These are phyloP conservation scores for Papilio machaon DNA, from an alignment of 1,140 invertebrate species.

Conservation along the genomic window DNA sequence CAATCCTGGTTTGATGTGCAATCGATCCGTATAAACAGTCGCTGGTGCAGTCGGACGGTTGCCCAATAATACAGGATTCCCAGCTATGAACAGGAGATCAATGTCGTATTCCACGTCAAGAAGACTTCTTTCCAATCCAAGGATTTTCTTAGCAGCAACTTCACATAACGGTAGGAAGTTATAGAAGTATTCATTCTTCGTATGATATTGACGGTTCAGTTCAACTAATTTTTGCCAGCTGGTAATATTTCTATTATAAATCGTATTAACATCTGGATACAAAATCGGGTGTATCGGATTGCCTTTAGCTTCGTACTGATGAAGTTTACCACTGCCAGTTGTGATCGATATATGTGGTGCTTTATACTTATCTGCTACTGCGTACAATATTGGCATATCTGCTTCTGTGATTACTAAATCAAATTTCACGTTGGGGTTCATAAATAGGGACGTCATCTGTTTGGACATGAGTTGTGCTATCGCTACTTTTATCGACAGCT, in stretches of 20 bases:
- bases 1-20: constrained; percentile 78
- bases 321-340: constrained; percentile 64
- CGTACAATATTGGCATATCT: constrained; percentile 72
- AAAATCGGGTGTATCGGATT: constrained; percentile 66
- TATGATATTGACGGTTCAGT: constrained; percentile 62
- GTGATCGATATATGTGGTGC: constrained; percentile 72
- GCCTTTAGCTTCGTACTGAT: constrained; percentile 73
- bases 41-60: constrained; percentile 74
- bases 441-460: constrained; percentile 64
- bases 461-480: constrained; percentile 72
- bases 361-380: constrained; percentile 72
- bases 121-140: constrained; percentile 62
- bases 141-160: constrained; percentile 66
- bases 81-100: constrained; percentile 68
- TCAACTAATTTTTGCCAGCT: constrained; percentile 67
- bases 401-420: constrained; percentile 76
- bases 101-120: constrained; percentile 72
- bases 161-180: constrained; percentile 67
- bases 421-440: constrained; percentile 72
- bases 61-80: constrained; percentile 64
- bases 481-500: constrained; percentile 64
- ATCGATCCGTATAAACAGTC: constrained; percentile 81
- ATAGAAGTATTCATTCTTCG: constrained; percentile 68
- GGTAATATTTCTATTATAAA: constrained; percentile 62
- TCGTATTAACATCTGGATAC: constrained; percentile 69